Percentiles rank a stretch among this genome's conserved stretches.
phyloP scores from a whole-genome alignment of 2,797 vertebrate species.

The Picus viridis region DNA sequence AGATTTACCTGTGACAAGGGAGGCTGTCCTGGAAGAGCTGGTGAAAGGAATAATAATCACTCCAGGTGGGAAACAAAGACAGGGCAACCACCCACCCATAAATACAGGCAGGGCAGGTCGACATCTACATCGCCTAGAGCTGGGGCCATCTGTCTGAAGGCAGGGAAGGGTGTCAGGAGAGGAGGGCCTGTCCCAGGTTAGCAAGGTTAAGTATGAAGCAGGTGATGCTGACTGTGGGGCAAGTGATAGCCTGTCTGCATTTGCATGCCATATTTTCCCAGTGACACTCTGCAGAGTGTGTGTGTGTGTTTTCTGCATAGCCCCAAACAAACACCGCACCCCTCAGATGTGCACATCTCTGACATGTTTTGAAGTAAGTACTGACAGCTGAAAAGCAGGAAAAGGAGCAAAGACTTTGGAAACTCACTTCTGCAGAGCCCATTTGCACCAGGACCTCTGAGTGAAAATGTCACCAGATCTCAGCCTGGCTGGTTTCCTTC shows the following conservation, averaged over 20 bases:
- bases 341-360: background rate
- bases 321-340: background rate
- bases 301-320: background rate
- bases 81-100: conserved; percentile 1
- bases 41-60: background rate
- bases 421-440: background rate
- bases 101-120: background rate
- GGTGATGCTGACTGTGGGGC: conserved; percentile 11
- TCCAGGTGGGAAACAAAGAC: conserved; percentile 2
- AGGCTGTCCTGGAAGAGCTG: background rate
- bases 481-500: background rate
- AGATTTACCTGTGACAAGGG: background rate
- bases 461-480: background rate
- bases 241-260: conserved; percentile 14
- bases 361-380: background rate
- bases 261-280: conserved; percentile 33
- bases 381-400: background rate
- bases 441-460: background rate
- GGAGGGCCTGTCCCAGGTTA: background rate
- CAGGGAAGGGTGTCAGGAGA: background rate
- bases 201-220: background rate
- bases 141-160: conserved; percentile 13
- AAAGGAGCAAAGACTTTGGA: background rate
- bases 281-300: background rate
- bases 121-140: background rate